Conservation (phyloP, 2,797 vertebrate genomes). For the Caiman crocodilus region DNA sequence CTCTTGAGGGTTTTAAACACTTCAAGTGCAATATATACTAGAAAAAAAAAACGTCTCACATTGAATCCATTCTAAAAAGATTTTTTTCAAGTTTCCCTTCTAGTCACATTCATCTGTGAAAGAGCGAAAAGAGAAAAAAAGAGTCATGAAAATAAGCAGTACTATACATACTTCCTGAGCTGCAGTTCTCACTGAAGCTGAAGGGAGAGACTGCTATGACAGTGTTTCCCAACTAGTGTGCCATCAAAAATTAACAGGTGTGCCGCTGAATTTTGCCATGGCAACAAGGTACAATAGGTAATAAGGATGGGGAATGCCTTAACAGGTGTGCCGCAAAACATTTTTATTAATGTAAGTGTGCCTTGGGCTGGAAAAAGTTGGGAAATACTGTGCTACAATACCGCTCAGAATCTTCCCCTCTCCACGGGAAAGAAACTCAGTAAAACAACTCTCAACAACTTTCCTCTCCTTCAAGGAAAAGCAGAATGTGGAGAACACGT, state of each 20-base stretch:
- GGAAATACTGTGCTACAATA: background rate
- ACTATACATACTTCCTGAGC: background rate
- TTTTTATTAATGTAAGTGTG: too few species aligned
- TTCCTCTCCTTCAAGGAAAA: background rate
- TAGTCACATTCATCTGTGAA: slow-evolving; percentile 47
- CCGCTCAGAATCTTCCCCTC: background rate
- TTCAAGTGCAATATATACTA: slow-evolving; percentile 59
- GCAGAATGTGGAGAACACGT: background rate
- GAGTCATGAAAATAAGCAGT: background rate
- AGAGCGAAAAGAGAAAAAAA: background rate
- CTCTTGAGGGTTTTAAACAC: slow-evolving; percentile 61
- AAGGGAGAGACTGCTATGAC: background rate
- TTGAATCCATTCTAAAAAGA: slow-evolving; percentile 23
- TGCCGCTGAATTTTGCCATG: too few species aligned
- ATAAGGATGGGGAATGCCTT: too few species aligned
- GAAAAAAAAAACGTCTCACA: slow-evolving; percentile 10
- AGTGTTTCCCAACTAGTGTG: background rate
- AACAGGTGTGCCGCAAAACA: too few species aligned
- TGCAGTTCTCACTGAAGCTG: background rate
- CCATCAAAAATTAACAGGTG: too few species aligned
- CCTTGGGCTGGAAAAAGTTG: too few species aligned
- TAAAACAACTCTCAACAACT: background rate
- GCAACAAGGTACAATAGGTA: too few species aligned
- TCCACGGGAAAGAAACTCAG: background rate
- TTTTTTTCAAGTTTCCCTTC: slow-evolving; percentile 4